phyloP scores from a whole-genome alignment of 2,888 invertebrate genomes.

The Listrodromus nycthemerus region DNA sequence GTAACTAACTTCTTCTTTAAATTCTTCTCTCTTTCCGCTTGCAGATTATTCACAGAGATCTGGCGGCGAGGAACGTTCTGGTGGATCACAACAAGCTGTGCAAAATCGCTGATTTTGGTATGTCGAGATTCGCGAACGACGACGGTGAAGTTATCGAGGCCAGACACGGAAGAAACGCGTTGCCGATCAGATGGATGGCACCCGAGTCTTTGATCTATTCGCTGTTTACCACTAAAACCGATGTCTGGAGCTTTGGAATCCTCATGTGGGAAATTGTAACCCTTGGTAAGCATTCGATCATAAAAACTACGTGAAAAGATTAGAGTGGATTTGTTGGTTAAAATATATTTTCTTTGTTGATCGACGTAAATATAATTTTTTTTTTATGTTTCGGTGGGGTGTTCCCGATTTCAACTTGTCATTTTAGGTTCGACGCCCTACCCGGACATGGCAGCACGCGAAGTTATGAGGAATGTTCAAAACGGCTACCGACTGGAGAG shows the following conservation, averaged over 20 bases:
- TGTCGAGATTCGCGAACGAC: conserved; percentile 89
- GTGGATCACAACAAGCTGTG: conserved; percentile 94
- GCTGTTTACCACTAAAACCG: conserved; percentile 92
- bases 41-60: conserved; percentile 93
- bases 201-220: conserved; percentile 93
- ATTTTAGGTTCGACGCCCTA: conserved; percentile 94
- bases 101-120: conserved; percentile 95
- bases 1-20: conserved; percentile 1
- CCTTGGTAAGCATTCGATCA: conserved; percentile 86
- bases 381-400: no score
- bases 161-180: conserved; percentile 86
- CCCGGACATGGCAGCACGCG: conserved; percentile 93
- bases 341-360: no score
- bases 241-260: conserved; percentile 95
- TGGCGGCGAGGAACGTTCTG: conserved; percentile 93
- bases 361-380: no score
- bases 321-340: no score
- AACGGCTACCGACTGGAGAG: conserved; percentile 92
- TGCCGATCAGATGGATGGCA: conserved; percentile 94
- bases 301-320: no score
- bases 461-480: conserved; percentile 92
- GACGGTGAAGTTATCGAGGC: conserved; percentile 85
- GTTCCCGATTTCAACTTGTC: no score
- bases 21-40: conserved; percentile 71
- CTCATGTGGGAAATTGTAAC: conserved; percentile 95